Conservation (phyloP, 2,888 invertebrate genomes). For the Papilio elwesi region DNA sequence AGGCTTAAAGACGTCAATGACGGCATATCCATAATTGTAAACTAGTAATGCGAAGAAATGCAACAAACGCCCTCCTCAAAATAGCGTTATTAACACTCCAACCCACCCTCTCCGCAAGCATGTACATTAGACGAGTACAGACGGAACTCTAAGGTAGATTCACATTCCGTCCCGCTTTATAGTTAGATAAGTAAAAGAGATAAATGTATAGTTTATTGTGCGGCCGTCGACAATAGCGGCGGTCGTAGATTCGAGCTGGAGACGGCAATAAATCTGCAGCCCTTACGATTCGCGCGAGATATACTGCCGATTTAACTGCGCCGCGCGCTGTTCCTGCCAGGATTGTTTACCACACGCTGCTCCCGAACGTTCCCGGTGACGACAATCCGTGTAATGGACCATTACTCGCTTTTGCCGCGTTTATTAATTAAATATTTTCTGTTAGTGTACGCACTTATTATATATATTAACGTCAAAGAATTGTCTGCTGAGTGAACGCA, state of each 20-base stretch:
- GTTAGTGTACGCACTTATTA: too few species aligned
- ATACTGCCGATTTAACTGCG: slow-evolving; percentile 53
- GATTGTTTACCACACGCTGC: slow-evolving; percentile 59
- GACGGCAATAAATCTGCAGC: slow-evolving; percentile 66
- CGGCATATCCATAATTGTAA: slow-evolving; percentile 9
- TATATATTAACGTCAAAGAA: too few species aligned
- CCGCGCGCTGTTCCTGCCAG: slow-evolving; percentile 44
- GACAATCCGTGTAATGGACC: slow-evolving; percentile 25
- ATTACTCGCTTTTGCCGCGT: slow-evolving; percentile 4
- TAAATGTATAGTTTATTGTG: slow-evolving; percentile 35
- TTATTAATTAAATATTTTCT: slow-evolving; percentile 15
- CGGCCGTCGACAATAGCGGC: slow-evolving; percentile 41
- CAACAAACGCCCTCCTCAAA: slow-evolving; percentile 56
- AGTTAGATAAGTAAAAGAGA: slow-evolving; percentile 44
- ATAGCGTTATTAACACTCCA: slow-evolving; percentile 56
- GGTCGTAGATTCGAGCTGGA: slow-evolving; percentile 43
- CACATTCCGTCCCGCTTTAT: slow-evolving; percentile 46
- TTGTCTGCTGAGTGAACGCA: too few species aligned
- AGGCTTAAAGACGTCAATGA: slow-evolving; percentile 33
- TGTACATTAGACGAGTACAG: slow-evolving; percentile 49
- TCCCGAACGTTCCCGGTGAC: slow-evolving; percentile 36
- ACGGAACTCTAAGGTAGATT: slow-evolving; percentile 46
- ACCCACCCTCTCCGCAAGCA: not conserved
- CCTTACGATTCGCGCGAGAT: slow-evolving; percentile 52
- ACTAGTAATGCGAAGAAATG: slow-evolving; percentile 47